Evolutionary conservation across 2,113 vertebrate species (phyloP), one percentile per base, ranked within the genome.

Genomic region (Gambusia affinis): DNA sequence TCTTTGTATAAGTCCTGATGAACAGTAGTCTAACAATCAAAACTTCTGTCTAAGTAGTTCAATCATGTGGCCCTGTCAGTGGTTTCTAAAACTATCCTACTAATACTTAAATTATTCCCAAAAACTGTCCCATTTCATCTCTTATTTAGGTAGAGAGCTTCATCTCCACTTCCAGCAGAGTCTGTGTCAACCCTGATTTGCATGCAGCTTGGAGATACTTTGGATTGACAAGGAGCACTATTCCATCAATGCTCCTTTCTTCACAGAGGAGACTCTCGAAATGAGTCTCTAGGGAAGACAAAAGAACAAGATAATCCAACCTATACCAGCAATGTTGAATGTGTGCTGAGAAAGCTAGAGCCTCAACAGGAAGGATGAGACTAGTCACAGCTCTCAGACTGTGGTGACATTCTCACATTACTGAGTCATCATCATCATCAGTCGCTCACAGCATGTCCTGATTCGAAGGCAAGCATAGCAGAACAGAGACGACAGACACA

Each of bases 321-420:
- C 24, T 30, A 8, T 14, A 66, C 30, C 35, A 57, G 74, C 30
- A 42, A 63, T 76, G 72, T 47, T 10, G 57, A 78, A 62, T 37
- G 70, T 76, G 64, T 62, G 54, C 64, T 57, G 51, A 57, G 51
- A 57, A 57, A n/a, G 51, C 51, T 67, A 54, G 72, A 85, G 78
- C 66, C 62, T 64, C 70, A 82, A 64, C 76, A 88, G 80, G 70
- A 67, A 67, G 74, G 81, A 72, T 88, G 62, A 87, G 84, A 84
- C 62, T 78, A 87, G 82, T 88, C 80, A 82, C 87, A 88, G 86
- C 74, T 90, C 84, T 64, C 83, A 86, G 88, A 90, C 82, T 89
- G 83, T 87, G 85, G 84, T 90, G 90, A 91, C 90, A 92, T 92
- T 93, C 87, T 91, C 90, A 92, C 91, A 91, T 92, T 85, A 91